Evolutionary conservation across 2,797 vertebrate species (phyloP).

Genomic region (Tolypeutes matacus): DNA sequence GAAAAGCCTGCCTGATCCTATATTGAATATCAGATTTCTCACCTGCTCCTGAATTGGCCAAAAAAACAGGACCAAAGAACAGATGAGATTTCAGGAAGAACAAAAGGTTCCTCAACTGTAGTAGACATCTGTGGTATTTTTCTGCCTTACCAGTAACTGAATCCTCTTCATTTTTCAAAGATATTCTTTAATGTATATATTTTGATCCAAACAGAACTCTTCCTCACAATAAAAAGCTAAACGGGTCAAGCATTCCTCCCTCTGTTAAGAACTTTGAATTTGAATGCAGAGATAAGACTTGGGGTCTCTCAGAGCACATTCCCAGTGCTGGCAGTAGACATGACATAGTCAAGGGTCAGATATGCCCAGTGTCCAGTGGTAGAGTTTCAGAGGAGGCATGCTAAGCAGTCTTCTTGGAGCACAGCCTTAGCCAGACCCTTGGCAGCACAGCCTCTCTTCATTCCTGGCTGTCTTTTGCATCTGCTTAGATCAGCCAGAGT

Average conservation of each 20-base stretch:
- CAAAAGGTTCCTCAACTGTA: background rate
- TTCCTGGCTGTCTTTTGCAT: background rate
- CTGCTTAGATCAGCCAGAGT: background rate
- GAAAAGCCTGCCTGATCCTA: background rate
- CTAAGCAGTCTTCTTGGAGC: background rate
- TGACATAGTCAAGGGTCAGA: background rate
- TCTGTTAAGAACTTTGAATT: background rate
- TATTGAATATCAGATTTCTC: background rate
- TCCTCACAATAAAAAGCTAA: background rate
- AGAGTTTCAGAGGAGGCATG: background rate
- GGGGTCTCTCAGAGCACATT: background rate
- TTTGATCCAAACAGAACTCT: background rate
- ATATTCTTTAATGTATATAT: background rate
- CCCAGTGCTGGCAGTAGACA: background rate
- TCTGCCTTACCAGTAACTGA: background rate
- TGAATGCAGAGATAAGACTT: background rate
- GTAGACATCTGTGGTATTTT: background rate
- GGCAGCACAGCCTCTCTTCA: background rate
- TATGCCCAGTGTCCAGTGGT: fast-evolving
- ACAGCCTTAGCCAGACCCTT: background rate
- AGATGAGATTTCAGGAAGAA: slow-evolving; percentile 34
- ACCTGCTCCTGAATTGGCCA: background rate
- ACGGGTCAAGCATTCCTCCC: background rate
- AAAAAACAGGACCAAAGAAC: background rate
- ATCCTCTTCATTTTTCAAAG: background rate